Base-by-base conservation (phyloP, 1,140 invertebrate genomes). In the Micrasema longulum region DNA sequence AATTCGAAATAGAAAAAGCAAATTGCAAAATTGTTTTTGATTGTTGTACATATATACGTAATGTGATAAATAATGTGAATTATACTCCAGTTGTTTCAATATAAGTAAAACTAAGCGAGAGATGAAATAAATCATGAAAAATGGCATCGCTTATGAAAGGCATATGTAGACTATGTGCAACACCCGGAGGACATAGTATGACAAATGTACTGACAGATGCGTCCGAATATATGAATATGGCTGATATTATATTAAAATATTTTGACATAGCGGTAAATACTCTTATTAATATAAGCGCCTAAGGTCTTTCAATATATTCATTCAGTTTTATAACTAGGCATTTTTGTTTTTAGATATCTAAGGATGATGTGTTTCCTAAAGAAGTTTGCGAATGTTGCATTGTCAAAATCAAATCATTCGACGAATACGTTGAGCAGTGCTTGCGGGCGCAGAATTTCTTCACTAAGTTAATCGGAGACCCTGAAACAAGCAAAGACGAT, bases 91-190 rank as follows among this genome's bases (percentile, higher is more conserved):
- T n/a, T 10, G 45, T 65, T 65, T 65, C 5, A 43, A 62, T 62
- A 20, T 20, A 35, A 43, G 7, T 4, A 38, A 43, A 1, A 22
- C n/a, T 43, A 10, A 48, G 9, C 16, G 55, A 1, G 4, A 12
- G 18, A 62, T 43, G 41, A 20, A 41, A 31, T 12, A 63, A 63
- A 47, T 16, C 38, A 57, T 66, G 57, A 52, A 80, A 77, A 76
- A 81, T 80, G 78, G 76, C 77, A 75, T 72, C 76, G 71, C 76
- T 76, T 73, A 60, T 82, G 23, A 81, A 81, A 74, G 79, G 82
- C 74, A 78, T 83, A 71, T 84, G 83, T 79, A 80, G 83, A 78
- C 74, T 84, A 68, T 84, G 83, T 79, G 82, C 79, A 18, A 81
- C 78, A 76, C 78, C 79, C 74, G 68, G 57, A 22, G 45, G 38